Base-by-base conservation (phyloP, 2,888 invertebrate genomes). In the Lysandra coridon region DNA sequence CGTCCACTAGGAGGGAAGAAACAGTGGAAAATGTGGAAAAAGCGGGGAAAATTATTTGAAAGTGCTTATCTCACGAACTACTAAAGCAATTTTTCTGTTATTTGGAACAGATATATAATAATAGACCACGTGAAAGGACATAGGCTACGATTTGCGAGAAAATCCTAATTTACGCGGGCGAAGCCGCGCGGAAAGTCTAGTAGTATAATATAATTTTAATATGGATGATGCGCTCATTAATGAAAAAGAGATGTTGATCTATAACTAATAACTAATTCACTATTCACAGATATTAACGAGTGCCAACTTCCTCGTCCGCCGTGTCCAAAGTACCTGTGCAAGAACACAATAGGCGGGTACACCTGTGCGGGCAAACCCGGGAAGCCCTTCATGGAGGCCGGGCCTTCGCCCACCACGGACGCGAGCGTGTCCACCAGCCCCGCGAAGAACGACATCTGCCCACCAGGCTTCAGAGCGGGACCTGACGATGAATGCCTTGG, bases 201-300 rank as follows among this genome's bases (percentile, higher is more conserved):
- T 37, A 37, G 33, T 33, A 33, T 33, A 33, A 33, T 33, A 33
- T 33, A 33, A 33, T 33, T 33, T 33, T 33, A 33, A 33, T 33
- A 33, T 33, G 33, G 33, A 33, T 33, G 33, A 33, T 1, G 33
- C 37, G 37, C 37, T 37, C 3, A 37, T 4, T 37, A 37, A 37
- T 37, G 4, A 37, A 37, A 37, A 4, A 37, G 4, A 37, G 49
- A 7, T 10, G 1, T 53, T 1, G 49, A 2, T 10, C 0, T 57
- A 12, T 1, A 17, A 23, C n/a, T 23, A 30, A 30, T 1, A 6
- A 30, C 12, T 3, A 12, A 30, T 30, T 33, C 1, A 33, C 69
- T 33, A 69, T 73, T 82, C 83, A 30, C 83, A 93, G 99, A 99
- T 88, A 96, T 99, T 57, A 97, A 99, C 87, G 99, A 99, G 90